These are phyloP conservation scores for Odontocerum albicorne DNA, from an alignment of 2,888 invertebrate species.

Conservation along the genomic window DNA sequence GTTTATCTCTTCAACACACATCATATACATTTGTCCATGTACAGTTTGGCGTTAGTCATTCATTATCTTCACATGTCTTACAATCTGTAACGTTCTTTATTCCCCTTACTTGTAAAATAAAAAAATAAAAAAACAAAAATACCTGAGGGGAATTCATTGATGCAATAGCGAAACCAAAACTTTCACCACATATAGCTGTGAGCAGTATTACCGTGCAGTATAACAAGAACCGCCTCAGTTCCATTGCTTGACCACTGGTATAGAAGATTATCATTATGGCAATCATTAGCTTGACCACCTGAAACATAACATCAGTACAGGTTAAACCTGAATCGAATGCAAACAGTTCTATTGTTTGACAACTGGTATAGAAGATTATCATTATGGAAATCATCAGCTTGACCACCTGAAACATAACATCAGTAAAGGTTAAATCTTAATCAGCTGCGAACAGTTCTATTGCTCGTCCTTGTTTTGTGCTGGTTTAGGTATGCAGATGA, in stretches of 20 bases:
- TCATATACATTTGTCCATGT: no score
- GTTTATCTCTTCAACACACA: no score
- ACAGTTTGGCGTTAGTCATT: no score
- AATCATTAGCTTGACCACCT: constrained; percentile 53
- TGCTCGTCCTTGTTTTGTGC: no score
- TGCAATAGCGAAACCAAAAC: constrained; percentile 71
- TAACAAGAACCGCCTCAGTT: constrained; percentile 61
- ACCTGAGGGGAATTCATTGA: constrained; percentile 51
- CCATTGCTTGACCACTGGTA: constrained; percentile 69
- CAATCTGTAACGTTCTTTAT: no score
- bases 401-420: constrained; percentile 46
- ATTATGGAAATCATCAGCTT: constrained; percentile 52
- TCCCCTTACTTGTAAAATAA: no score
- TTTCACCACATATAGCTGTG: constrained; percentile 70
- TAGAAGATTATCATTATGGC: constrained; percentile 57
- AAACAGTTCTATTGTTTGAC: no score
- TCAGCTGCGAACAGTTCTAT: no score
- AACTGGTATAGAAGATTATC: constrained; percentile 61
- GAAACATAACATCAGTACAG: constrained; percentile 34
- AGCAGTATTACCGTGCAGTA: constrained; percentile 61
- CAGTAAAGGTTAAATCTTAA: background rate
- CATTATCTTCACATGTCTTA: no score
- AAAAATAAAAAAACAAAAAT: no score
- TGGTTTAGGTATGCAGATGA: no score
- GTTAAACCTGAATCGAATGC: no score